Conservation (phyloP, 2,797 vertebrate species). For the Chloroceryle amazona region DNA sequence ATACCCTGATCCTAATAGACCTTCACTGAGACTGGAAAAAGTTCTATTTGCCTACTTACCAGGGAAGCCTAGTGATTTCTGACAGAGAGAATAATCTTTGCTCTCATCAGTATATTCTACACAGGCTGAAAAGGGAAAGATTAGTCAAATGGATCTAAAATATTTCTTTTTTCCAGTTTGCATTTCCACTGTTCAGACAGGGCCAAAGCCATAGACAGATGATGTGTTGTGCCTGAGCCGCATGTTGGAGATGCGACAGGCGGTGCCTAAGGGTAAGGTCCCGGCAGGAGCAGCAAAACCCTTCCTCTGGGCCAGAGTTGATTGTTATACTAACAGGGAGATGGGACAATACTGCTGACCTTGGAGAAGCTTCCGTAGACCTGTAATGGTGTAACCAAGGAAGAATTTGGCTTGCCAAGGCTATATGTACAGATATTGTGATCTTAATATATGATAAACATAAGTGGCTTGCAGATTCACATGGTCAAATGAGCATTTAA, state of each 20-base stretch:
- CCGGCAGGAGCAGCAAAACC: not conserved
- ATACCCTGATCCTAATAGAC: not conserved
- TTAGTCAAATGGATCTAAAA: not conserved
- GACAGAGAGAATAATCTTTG: not conserved
- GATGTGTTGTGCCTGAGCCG: not conserved
- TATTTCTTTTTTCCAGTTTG: not conserved
- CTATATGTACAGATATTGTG: not conserved
- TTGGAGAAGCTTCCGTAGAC: not conserved
- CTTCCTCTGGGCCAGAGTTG: not conserved
- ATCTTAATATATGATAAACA: not conserved
- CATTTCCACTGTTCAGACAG: not conserved
- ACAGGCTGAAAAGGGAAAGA: not conserved
- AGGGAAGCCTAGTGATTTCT: not conserved
- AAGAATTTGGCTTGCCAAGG: not conserved
- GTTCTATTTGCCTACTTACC: not conserved
- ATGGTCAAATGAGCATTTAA: not conserved
- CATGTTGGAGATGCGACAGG: rapidly evolving
- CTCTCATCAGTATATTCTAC: not conserved
- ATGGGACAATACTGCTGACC: not conserved
- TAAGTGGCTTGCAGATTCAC: not conserved
- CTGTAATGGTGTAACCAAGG: not conserved
- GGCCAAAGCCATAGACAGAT: not conserved
- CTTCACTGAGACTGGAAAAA: not conserved
- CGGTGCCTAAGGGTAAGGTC: not conserved
- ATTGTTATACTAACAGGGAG: not conserved